Conservation (phyloP, 2,888 invertebrate genomes). For the Polydrusus tereticollis region DNA sequence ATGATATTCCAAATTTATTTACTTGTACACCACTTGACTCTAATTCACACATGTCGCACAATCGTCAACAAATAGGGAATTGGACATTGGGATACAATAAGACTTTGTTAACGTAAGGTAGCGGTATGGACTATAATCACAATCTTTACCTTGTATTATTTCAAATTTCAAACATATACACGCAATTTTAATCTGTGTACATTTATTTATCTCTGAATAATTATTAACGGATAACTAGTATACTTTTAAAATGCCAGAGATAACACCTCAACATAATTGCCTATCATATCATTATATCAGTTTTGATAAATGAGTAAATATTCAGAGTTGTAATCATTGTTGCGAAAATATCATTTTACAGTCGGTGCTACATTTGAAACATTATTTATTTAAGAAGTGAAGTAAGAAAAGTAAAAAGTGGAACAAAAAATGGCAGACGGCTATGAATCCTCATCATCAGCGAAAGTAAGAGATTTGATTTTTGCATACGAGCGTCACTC, state of each 20-base stretch:
- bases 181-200: conserved; percentile 9
- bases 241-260: conserved; percentile 29
- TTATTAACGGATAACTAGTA: conserved; percentile 38
- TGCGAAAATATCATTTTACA: neutral
- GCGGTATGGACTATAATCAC: too few relatives aligned
- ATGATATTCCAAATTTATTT: too few relatives aligned
- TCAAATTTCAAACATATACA: neutral
- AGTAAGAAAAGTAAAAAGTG: neutral
- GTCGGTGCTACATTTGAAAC: conserved; percentile 2
- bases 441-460: conserved; percentile 5
- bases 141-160: too few relatives aligned
- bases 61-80: too few relatives aligned
- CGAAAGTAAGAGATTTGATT: conserved; percentile 43
- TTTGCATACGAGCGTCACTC: conserved; percentile 42
- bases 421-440: conserved; percentile 5
- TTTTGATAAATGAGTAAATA: conserved; percentile 24
- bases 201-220: conserved; percentile 23
- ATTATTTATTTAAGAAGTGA: conserved; percentile 10
- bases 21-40: too few relatives aligned
- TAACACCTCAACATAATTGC: conserved; percentile 31
- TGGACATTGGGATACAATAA: too few relatives aligned
- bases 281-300: conserved; percentile 23
- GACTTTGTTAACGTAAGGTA: too few relatives aligned
- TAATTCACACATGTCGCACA: too few relatives aligned
- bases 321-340: conserved; percentile 4